Percentiles rank a stretch among this genome's conserved stretches.
Evolutionary conservation across 1,140 invertebrate genomes (phyloP).

Genomic region (Nilaparvata lugens): DNA sequence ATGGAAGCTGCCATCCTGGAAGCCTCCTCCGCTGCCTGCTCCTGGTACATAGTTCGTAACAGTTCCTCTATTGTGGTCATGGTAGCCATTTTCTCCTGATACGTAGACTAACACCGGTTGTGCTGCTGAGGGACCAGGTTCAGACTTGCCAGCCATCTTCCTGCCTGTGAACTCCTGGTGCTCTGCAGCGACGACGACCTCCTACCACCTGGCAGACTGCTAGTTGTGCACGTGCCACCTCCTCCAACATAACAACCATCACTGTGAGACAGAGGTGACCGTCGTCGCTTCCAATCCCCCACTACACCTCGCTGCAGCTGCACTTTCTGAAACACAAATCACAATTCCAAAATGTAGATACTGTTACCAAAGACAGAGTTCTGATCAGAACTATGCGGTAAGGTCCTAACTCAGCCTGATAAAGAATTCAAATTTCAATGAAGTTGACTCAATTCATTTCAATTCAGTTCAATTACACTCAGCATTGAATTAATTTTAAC

Average conservation of each 20-base stretch:
- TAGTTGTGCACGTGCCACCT: slow-evolving; percentile 1
- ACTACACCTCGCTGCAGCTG: too few species aligned
- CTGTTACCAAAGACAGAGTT: too few species aligned
- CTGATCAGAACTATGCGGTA: too few species aligned
- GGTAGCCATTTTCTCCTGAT: slow-evolving; percentile 36
- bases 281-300: too few species aligned
- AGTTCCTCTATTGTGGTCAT: background rate
- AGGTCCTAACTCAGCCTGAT: too few species aligned
- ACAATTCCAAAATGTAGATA: too few species aligned
- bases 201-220: slow-evolving; percentile 1
- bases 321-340: too few species aligned
- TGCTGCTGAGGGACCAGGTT: slow-evolving; percentile 30
- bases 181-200: background rate
- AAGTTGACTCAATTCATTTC: too few species aligned
- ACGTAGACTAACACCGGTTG: slow-evolving; percentile 37
- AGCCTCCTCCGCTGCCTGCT: slow-evolving; percentile 5
- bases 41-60: slow-evolving; percentile 4
- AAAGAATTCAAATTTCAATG: too few species aligned
- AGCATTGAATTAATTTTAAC: too few species aligned
- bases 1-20: too few species aligned
- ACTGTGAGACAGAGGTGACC: background rate
- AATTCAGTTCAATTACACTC: too few species aligned
- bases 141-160: slow-evolving; percentile 34
- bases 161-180: background rate
- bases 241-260: background rate